A percentile compares a stretch with the other conserved stretches of the same genome.
These are phyloP conservation scores for Spheniscus humboldti DNA, from an alignment of 2,797 vertebrate species.

Conservation along the genomic window DNA sequence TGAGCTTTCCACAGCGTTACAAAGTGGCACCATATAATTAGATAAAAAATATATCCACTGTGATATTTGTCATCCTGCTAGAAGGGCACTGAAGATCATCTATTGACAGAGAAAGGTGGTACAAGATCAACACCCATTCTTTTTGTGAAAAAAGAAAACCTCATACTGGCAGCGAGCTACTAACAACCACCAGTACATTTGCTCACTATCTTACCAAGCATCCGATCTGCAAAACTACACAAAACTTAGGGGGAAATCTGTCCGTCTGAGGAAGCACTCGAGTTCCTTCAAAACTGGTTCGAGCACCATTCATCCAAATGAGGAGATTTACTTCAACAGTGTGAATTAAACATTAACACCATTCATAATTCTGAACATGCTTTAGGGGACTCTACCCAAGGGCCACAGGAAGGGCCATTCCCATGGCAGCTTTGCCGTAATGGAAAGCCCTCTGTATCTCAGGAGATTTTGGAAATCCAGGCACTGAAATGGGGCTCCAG, in stretches of 20 bases:
- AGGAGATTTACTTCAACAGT: neutral
- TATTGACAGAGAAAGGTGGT: neutral
- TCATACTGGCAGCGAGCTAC: neutral
- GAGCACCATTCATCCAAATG: neutral
- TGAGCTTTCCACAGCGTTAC: neutral
- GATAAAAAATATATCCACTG: neutral
- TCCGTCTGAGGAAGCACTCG: neutral
- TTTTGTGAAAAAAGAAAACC: neutral
- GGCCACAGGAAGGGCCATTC: neutral
- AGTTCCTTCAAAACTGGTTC: neutral
- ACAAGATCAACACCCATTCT: neutral
- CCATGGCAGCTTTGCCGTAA: fast-evolving
- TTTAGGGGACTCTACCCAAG: neutral
- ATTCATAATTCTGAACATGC: neutral
- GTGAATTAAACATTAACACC: neutral
- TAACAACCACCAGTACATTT: neutral
- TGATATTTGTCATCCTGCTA: neutral
- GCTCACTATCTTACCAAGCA: neutral
- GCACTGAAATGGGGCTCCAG: neutral
- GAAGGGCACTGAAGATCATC: neutral
- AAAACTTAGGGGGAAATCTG: neutral
- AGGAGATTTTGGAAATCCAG: neutral
- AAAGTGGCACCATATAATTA: neutral
- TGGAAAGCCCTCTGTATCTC: neutral
- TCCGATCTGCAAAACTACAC: neutral